Evolutionary conservation across 2,888 invertebrate genomes (phyloP), one percentile per base, ranked within the genome.

Genomic region (Masnerella sp.): DNA sequence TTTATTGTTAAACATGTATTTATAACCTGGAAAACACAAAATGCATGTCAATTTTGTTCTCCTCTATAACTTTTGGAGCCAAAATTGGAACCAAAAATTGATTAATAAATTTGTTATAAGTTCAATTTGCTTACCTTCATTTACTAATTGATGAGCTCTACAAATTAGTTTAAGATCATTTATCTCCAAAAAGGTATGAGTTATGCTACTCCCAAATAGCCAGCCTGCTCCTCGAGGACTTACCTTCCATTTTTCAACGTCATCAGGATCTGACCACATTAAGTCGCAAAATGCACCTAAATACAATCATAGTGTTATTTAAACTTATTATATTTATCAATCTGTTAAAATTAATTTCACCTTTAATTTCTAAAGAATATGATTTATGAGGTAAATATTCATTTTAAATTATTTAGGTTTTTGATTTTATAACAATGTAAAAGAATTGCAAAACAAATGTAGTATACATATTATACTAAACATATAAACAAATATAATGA

Each of bases 201-300:
- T 97, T 43, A 98, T 97, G 87, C 93, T 93, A 79, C 95, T 93
- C 25, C 99, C 99, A 88, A 99, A 99, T 47, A 99, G 89, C 96
- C 98, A 98, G 9, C 99, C 99, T 56, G 99, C 99, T 28, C 99
- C 99, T 79, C 99, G 90, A 0, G 98, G 98, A 89, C 97, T 97
- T 58, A 96, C 92, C 34, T 94, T 91, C 97, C 98, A 98, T 80
- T 93, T 93, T 74, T 97, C 95, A 61, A 98, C 94, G 84, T 99
- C 98, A 84, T 99, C 98, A 25, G 99, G 99, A 89, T 99, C 99
- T 2, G 99, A 99, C 99, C 99, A 99, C 52, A 99, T 94, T 78
- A 99, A 91, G 91, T 99, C 99, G 91, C 99, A 98, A 88, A 98
- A 97, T 47, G 97, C 96, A 40, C 77, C 76, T 62, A 7, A 36